A percentile compares a stretch with the other conserved stretches of the same genome.
Evolutionary conservation across 2,797 vertebrate genomes (phyloP).

Genomic region (Vultur gryphus): DNA sequence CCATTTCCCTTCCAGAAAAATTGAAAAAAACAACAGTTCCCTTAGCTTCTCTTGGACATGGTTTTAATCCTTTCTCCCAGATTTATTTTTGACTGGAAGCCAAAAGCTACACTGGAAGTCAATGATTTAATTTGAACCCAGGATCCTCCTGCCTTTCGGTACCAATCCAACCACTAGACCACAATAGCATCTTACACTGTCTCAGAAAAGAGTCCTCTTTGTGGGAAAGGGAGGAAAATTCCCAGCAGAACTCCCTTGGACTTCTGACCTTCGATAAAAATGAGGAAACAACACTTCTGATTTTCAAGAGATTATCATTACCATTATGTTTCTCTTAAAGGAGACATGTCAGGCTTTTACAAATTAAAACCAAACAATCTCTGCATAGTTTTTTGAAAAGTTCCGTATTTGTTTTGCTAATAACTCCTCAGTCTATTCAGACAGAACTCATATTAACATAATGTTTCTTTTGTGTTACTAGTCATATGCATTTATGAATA

Average conservation of each 20-base stretch:
- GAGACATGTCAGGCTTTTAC: neutral
- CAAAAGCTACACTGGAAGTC: constrained; percentile 14
- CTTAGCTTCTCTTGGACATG: neutral
- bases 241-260: constrained; percentile 62
- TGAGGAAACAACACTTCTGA: constrained; percentile 43
- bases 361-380: neutral
- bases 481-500: neutral
- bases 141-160: neutral
- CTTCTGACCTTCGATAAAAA: constrained; percentile 52
- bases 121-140: constrained; percentile 31
- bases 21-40: neutral
- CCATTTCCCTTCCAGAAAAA: neutral
- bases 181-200: neutral
- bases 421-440: neutral
- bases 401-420: neutral
- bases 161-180: neutral
- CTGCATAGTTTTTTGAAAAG: neutral
- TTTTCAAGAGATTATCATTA: constrained; percentile 42
- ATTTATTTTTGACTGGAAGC: constrained; percentile 17
- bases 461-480: neutral
- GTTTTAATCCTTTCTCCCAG: constrained; percentile 26
- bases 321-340: constrained; percentile 24
- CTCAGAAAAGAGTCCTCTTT: constrained; percentile 1
- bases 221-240: constrained; percentile 64
- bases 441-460: neutral